Evolutionary conservation across 2,113 vertebrate species (phyloP).

Genomic region (Tympanuchus pallidicinctus): DNA sequence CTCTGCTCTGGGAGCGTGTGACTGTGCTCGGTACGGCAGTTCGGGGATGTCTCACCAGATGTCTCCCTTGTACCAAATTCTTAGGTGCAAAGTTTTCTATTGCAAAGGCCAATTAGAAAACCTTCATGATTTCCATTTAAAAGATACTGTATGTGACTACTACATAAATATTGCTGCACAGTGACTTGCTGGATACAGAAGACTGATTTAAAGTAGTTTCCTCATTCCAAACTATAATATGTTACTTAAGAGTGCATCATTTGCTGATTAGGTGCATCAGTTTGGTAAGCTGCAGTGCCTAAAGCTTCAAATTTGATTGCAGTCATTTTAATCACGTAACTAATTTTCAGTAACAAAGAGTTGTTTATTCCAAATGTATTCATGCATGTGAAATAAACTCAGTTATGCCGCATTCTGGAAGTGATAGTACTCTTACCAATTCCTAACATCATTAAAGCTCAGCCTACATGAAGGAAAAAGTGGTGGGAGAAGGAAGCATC

Average conservation of each 20-base stretch:
- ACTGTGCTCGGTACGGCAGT: background rate
- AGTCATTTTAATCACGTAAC: conserved; percentile 66
- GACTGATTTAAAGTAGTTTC: conserved; percentile 40
- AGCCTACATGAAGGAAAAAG: background rate
- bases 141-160: background rate
- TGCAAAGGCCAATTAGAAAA: background rate
- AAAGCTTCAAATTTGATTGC: conserved; percentile 48
- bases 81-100: background rate
- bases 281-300: conserved; percentile 59
- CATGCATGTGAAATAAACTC: conserved; percentile 42
- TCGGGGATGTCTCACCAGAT: conserved; percentile 42
- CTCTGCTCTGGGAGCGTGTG: background rate
- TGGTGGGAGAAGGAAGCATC: background rate
- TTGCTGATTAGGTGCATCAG: conserved; percentile 55
- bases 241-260: conserved; percentile 47
- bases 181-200: conserved; percentile 15
- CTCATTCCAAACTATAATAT: conserved; percentile 57
- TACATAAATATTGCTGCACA: background rate
- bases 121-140: background rate
- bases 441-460: background rate
- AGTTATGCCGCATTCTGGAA: background rate
- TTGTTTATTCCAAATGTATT: conserved; percentile 57
- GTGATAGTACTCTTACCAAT: background rate
- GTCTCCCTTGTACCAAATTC: conserved; percentile 67
- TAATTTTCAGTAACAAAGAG: conserved; percentile 56